These are phyloP conservation scores for Slavum lentiscoides DNA, from an alignment of 2,888 invertebrate genomes.

Conservation along the genomic window DNA sequence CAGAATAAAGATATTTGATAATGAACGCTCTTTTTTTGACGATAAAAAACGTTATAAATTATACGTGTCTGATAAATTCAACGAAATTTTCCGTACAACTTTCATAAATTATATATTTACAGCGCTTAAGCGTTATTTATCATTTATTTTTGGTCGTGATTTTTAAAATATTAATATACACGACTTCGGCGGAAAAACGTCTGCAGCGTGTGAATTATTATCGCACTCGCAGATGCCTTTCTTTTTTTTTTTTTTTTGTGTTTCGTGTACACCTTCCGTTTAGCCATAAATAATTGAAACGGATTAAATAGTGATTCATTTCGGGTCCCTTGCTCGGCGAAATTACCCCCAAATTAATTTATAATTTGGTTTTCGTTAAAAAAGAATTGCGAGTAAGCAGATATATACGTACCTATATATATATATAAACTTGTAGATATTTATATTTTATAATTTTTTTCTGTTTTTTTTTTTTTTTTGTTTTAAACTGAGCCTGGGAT, in stretches of 20 bases:
- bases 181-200: slow-evolving; percentile 16
- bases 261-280: slow-evolving; percentile 8
- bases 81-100: no score
- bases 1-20: no score
- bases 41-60: no score
- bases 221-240: slow-evolving; percentile 34
- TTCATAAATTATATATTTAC: no score
- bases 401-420: not conserved
- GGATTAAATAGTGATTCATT: slow-evolving; percentile 44
- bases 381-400: not conserved
- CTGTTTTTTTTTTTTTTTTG: no score
- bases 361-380: slow-evolving; percentile 23
- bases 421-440: not conserved
- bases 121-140: not conserved
- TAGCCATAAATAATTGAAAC: slow-evolving; percentile 40
- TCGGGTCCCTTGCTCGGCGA: not conserved
- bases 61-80: no score
- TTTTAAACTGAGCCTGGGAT: not conserved
- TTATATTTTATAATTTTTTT: not conserved
- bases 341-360: slow-evolving; percentile 38
- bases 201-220: slow-evolving; percentile 45
- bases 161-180: slow-evolving; percentile 17
- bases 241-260: no score
- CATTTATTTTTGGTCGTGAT: slow-evolving; percentile 1
- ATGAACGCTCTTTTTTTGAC: no score